Percentiles rank a stretch among this genome's conserved stretches.
These are phyloP conservation scores for Nyctibius bracteatus DNA, from an alignment of 2,113 vertebrate genomes.

Conservation along the genomic window DNA sequence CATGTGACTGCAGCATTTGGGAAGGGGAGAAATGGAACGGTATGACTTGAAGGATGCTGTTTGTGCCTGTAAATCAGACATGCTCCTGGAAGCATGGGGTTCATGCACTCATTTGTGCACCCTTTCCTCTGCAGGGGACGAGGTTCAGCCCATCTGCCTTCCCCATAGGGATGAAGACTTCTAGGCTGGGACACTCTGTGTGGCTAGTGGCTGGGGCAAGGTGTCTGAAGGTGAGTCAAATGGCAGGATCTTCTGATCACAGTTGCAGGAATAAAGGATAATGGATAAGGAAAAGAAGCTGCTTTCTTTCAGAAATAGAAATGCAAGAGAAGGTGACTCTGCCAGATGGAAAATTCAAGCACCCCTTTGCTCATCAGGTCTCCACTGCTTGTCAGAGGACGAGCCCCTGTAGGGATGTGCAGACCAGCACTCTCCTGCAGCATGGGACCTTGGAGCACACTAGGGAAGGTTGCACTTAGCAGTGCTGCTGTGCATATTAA, in stretches of 20 bases:
- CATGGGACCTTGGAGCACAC: background rate
- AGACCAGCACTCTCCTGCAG: background rate
- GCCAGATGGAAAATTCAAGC: background rate
- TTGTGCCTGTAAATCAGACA: background rate
- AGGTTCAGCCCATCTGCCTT: background rate
- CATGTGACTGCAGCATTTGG: background rate
- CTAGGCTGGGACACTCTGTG: background rate
- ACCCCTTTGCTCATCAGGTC: background rate
- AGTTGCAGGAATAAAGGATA: background rate
- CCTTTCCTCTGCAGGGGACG: background rate
- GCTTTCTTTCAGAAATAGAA: background rate
- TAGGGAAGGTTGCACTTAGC: background rate
- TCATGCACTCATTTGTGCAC: background rate
- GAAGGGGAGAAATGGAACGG: background rate
- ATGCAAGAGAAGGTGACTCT: background rate
- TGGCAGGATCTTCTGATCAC: background rate
- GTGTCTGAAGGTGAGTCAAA: background rate
- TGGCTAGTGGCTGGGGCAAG: background rate
- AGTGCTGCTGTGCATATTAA: background rate
- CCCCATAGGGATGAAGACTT: background rate
- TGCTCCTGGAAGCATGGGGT: rapidly evolving
- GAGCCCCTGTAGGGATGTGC: background rate
- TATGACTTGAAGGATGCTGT: background rate
- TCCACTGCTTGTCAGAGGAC: background rate
- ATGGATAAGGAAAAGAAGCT: background rate